A percentile compares a stretch with the other conserved stretches of the same genome.
Evolutionary conservation across 2,888 invertebrate species (phyloP).

Genomic region (Cataglyphis albicans): DNA sequence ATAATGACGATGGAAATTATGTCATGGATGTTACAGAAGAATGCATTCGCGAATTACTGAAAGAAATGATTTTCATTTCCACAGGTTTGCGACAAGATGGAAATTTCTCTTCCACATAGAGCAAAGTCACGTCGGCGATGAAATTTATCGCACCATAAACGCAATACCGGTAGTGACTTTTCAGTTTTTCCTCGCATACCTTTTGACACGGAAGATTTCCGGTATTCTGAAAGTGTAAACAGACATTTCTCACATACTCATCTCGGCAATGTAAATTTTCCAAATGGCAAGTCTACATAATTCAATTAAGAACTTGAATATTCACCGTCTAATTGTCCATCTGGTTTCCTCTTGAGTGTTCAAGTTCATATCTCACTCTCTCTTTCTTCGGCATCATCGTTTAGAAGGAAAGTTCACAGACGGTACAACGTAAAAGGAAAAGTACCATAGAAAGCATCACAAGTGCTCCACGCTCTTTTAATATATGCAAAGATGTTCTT

Average conservation of each 20-base stretch:
- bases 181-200: background rate
- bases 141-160: conserved; percentile 19
- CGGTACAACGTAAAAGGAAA: conserved; percentile 50
- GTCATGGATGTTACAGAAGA: conserved; percentile 60
- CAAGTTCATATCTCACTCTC: conserved; percentile 32
- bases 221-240: background rate
- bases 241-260: too few relatives aligned
- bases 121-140: background rate
- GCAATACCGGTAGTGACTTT: conserved; percentile 15
- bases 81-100: background rate
- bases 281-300: background rate
- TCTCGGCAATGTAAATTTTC: conserved; percentile 4
- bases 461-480: conserved; percentile 39
- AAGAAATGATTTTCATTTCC: conserved; percentile 42
- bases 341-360: background rate
- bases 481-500: conserved; percentile 32
- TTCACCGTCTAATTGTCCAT: background rate
- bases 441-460: conserved; percentile 62
- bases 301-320: background rate
- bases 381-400: conserved; percentile 24
- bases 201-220: conserved; percentile 19
- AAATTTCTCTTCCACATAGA: conserved; percentile 24
- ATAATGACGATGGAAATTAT: conserved; percentile 58
- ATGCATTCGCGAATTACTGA: background rate
- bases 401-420: conserved; percentile 60